These are phyloP conservation scores for Hyaena hyaena DNA, from an alignment of 2,113 vertebrate genomes.

Conservation along the genomic window DNA sequence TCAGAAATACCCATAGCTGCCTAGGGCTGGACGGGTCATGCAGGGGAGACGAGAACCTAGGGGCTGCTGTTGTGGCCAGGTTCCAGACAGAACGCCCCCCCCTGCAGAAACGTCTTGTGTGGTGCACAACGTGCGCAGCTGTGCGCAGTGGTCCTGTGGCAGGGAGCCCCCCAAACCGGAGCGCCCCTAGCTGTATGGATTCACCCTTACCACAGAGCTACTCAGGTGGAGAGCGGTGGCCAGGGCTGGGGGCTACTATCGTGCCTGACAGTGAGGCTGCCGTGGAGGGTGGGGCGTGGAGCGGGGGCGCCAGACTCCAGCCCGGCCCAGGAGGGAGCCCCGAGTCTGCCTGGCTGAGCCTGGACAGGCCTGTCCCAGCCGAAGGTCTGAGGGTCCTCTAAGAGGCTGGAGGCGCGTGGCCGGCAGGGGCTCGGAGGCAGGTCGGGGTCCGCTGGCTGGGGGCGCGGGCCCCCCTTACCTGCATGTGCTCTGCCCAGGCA, in stretches of 20 bases:
- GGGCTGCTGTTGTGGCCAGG: background rate
- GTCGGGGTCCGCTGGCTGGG: background rate
- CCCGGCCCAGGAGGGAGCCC: background rate
- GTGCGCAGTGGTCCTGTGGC: background rate
- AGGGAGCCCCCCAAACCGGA: background rate
- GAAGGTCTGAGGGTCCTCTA: accelerated
- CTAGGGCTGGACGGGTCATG: background rate
- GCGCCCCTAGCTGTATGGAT: background rate
- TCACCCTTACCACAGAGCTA: background rate
- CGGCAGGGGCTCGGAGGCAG: background rate
- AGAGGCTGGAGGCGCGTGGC: background rate
- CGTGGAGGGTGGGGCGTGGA: accelerated
- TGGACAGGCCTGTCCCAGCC: background rate
- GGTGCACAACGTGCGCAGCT: background rate
- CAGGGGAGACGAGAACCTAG: background rate
- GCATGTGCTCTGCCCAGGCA: slow-evolving; percentile 82
- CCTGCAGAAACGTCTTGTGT: background rate
- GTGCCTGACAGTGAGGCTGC: background rate
- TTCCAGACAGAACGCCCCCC: background rate
- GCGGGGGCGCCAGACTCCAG: too few species aligned
- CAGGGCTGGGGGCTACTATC: background rate
- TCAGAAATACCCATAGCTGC: background rate
- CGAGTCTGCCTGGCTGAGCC: background rate
- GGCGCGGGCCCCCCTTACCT: background rate
- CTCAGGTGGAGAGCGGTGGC: background rate